Conservation (phyloP, 53 echinoderm and acorn worm genomes). For the Hippasteria phrygiana region DNA sequence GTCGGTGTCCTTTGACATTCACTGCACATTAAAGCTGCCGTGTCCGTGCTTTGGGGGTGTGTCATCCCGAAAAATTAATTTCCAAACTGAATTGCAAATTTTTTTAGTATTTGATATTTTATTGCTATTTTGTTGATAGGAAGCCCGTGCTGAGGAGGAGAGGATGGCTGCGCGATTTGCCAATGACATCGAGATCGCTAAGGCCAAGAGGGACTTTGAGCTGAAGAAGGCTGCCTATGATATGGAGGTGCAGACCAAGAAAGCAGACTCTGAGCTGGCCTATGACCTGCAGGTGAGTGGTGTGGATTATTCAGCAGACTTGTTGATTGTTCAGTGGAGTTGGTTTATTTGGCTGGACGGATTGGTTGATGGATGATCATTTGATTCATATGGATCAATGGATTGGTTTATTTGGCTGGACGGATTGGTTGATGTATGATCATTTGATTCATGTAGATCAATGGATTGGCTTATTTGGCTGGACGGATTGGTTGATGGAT, state of each 20-base stretch:
- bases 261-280: conserved; percentile 85
- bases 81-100: too few species aligned
- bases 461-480: neutral
- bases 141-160: conserved; percentile 90
- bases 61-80: too few species aligned
- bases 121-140: conserved; percentile 50
- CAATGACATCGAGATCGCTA: conserved; percentile 82
- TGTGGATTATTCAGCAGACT: neutral
- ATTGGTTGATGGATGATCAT: neutral
- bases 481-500: conserved; percentile 6
- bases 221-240: conserved; percentile 92
- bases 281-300: conserved; percentile 85
- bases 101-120: neutral
- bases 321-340: neutral
- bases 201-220: conserved; percentile 92
- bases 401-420: neutral
- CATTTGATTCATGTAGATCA: neutral
- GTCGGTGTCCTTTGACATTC: too few species aligned
- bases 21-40: too few species aligned
- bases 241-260: conserved; percentile 89
- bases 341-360: neutral
- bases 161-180: conserved; percentile 82
- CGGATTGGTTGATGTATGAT: neutral
- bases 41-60: too few species aligned
- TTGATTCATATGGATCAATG: neutral